phyloP scores from a whole-genome alignment of 2,797 vertebrate species.

The Morelia viridis region DNA sequence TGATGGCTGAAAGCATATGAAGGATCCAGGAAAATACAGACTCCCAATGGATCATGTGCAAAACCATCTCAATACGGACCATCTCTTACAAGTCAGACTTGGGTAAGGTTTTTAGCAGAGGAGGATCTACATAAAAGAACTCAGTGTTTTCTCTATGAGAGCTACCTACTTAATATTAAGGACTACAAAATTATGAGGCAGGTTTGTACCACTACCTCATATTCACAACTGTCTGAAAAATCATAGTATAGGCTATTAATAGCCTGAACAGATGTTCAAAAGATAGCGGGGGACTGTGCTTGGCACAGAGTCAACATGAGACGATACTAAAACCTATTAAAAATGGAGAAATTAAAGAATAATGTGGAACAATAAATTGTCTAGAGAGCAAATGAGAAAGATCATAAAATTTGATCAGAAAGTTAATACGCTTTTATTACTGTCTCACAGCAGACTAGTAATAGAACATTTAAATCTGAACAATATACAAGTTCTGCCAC shows the following conservation, averaged over 20 bases:
- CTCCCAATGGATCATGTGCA: neutral
- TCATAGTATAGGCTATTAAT: conserved; percentile 29
- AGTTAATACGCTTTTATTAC: conserved; percentile 62
- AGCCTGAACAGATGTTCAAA: conserved; percentile 42
- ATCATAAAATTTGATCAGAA: conserved; percentile 54
- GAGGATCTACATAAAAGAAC: neutral
- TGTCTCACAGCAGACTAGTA: conserved; percentile 54
- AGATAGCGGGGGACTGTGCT: conserved; percentile 57
- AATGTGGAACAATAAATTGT: conserved; percentile 53
- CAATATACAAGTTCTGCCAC: conserved; percentile 34
- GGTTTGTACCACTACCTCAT: conserved; percentile 20
- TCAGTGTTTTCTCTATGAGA: neutral
- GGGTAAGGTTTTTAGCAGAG: neutral
- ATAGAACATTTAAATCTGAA: conserved; percentile 50
- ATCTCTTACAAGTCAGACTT: neutral
- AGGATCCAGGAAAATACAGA: neutral
- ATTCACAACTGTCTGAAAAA: conserved; percentile 18
- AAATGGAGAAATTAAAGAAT: conserved; percentile 58
- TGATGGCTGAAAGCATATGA: neutral
- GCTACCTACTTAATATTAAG: neutral
- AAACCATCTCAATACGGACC: neutral
- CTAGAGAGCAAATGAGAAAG: conserved; percentile 59
- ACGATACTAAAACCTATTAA: conserved; percentile 52
- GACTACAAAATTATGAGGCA: neutral
- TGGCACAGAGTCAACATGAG: conserved; percentile 57